phyloP scores from a whole-genome alignment of 2,113 vertebrate genomes.

The Passer domesticus region DNA sequence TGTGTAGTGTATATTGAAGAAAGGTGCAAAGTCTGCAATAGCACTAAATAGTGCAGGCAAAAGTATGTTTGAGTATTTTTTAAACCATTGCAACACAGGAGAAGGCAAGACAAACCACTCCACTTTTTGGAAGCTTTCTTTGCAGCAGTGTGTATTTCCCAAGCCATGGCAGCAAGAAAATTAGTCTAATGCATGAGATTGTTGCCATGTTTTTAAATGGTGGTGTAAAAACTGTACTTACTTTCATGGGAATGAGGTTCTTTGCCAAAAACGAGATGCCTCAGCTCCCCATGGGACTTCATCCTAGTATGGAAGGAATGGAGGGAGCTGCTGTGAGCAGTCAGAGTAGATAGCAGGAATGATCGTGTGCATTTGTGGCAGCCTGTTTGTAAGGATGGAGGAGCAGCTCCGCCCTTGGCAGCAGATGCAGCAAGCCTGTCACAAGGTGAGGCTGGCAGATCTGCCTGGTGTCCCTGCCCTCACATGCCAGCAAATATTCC shows the following conservation, averaged over 20 bases:
- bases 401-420: slow-evolving; percentile 46
- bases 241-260: slow-evolving; percentile 90
- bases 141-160: background rate
- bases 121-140: background rate
- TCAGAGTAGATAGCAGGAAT: slow-evolving; percentile 7
- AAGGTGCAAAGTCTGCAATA: background rate
- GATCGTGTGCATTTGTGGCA: background rate
- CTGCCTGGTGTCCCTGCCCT: background rate
- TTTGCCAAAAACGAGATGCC: slow-evolving; percentile 89
- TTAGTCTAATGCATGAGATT: slow-evolving; percentile 70
- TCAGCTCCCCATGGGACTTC: slow-evolving; percentile 78
- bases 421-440: background rate
- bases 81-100: background rate
- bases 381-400: slow-evolving; percentile 37
- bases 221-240: slow-evolving; percentile 78
- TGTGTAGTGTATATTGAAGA: background rate
- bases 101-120: background rate
- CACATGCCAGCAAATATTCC: background rate
- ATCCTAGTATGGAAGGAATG: slow-evolving; percentile 70
- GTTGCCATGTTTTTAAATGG: slow-evolving; percentile 72
- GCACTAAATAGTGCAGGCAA: background rate
- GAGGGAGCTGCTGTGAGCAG: slow-evolving; percentile 69
- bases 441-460: background rate
- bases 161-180: slow-evolving; percentile 37
- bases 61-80: background rate